Evolutionary conservation across 2,797 vertebrate genomes (phyloP), one percentile per base, ranked within the genome.

Genomic region (Eulemur rubriventer): DNA sequence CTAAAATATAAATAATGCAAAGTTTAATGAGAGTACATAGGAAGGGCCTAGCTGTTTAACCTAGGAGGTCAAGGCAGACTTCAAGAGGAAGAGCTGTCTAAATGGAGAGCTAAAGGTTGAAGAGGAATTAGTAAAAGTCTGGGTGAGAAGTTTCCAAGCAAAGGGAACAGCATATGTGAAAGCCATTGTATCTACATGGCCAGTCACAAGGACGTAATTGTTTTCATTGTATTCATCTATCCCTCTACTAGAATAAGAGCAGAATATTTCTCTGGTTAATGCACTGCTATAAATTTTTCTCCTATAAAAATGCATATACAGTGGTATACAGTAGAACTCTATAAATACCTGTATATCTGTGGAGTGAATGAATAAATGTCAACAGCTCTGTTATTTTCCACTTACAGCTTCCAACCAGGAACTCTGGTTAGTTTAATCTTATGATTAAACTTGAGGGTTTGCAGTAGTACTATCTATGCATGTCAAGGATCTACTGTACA

Each of bases 271-370:
- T 69, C 55, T 95, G 20, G 16, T 55, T 35, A 50, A 22, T 38
- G 4, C 22, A 48, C 33, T 63, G 24, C 28, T 86, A 2, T 48
- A 38, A 38, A 57, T 67, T 26, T 38, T 24, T 28, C 43, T 63
- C 13, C 26, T 81, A 57, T n/a, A 59, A 94, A 93, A 59, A 43
- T n/a, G 2, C 18, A 43, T 48, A 30, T 18, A 35, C 20, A 48
- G 28, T 57, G 38, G 26, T 80, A 69, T 85, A 52, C 0, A 52
- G 30, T 52, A 89, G 72, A 91, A 33, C 28, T 78, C 26, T 41
- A 22, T 78, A 86, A 94, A 93, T 75, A 91, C 88, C 76, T 95
- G 78, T 87, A 91, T 79, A 92, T 91, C 76, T 95, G 82, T 84
- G 41, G 7, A 83, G 78, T 78, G 38, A 94, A 81, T 46, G 24